Percentiles rank a stretch among this genome's conserved stretches.
phyloP scores from a whole-genome alignment of 1,140 invertebrate genomes.

The Lepidurus arcticus region DNA sequence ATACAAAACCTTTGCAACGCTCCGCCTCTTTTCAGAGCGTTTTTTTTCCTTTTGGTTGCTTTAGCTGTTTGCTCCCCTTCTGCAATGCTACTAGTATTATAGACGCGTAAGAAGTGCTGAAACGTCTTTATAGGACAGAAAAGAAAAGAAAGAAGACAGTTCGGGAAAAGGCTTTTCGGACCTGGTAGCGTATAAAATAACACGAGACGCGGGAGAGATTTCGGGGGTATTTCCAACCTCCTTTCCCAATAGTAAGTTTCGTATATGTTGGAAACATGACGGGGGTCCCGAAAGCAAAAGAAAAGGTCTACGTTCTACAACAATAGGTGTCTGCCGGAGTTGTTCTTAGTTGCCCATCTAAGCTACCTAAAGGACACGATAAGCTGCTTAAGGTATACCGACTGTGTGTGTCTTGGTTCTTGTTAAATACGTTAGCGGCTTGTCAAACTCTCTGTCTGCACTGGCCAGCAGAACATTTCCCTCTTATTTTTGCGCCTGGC shows the following conservation, averaged over 20 bases:
- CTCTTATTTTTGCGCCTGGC: neutral
- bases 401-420: neutral
- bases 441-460: neutral
- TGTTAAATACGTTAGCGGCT: constrained; percentile 15
- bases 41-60: neutral
- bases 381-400: constrained; percentile 8
- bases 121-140: neutral
- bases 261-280: neutral
- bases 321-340: constrained; percentile 2
- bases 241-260: neutral
- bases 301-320: neutral
- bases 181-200: neutral
- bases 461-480: neutral
- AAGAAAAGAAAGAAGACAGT: neutral
- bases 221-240: neutral
- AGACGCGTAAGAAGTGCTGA: neutral
- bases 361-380: constrained; percentile 16
- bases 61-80: neutral
- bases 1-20: neutral
- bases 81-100: neutral
- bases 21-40: constrained; percentile 10
- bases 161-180: neutral
- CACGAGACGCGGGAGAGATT: neutral
- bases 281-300: neutral
- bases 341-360: constrained; percentile 8